phyloP scores from a whole-genome alignment of 2,888 invertebrate species.

The Charanyca ferruginea region DNA sequence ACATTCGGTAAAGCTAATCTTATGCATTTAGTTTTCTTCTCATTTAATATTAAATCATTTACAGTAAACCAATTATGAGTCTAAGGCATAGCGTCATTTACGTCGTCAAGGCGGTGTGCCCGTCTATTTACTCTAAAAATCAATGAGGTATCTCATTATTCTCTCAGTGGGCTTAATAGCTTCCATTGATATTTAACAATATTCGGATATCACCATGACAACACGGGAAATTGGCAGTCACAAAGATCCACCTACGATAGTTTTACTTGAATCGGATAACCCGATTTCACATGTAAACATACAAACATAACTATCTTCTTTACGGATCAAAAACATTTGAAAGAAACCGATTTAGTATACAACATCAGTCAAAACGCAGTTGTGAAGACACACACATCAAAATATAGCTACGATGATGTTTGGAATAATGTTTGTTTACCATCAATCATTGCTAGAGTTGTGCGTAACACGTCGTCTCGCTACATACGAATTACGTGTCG shows the following conservation, averaged over 20 bases:
- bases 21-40: no score
- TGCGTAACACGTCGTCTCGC: constrained; percentile 48
- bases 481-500: constrained; percentile 11
- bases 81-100: no score
- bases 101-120: no score
- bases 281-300: constrained; percentile 27
- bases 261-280: constrained; percentile 27
- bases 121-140: no score
- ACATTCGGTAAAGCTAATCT: no score
- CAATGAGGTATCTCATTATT: no score
- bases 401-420: constrained; percentile 60
- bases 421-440: constrained; percentile 62
- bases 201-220: constrained; percentile 18
- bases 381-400: constrained; percentile 60
- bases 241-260: constrained; percentile 14
- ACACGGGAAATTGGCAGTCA: constrained; percentile 12
- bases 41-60: no score
- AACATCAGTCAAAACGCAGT: constrained; percentile 28
- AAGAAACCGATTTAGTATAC: constrained; percentile 34
- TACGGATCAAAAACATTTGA: constrained; percentile 27
- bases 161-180: constrained; percentile 2
- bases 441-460: constrained; percentile 61
- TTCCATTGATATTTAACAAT: constrained; percentile 21
- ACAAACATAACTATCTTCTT: constrained; percentile 23
- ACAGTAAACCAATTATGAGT: no score